phyloP scores from a whole-genome alignment of 2,797 vertebrate genomes.

The Geotrypetes seraphini region DNA sequence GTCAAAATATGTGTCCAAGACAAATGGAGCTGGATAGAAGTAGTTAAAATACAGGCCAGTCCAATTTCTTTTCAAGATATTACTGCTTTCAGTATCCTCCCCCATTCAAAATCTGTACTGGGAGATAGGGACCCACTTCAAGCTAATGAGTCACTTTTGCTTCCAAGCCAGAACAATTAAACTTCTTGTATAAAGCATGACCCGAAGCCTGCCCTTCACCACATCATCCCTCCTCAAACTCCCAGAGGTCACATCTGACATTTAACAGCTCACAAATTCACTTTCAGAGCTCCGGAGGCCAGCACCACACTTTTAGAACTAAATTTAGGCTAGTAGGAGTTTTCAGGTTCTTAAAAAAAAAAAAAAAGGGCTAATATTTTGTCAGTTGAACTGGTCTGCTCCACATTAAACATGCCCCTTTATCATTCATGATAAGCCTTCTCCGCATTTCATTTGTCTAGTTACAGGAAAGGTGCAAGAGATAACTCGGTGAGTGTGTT shows the following conservation, averaged over 20 bases:
- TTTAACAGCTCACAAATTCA: constrained; percentile 60
- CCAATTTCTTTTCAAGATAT: constrained; percentile 48
- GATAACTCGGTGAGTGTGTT: too few species aligned
- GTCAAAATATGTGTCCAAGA: constrained; percentile 56
- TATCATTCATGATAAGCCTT: too few species aligned
- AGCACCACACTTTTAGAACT: constrained; percentile 41
- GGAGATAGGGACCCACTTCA: constrained; percentile 61
- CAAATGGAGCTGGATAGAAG: constrained; percentile 62
- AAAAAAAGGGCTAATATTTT: constrained; percentile 11
- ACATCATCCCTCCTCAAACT: constrained; percentile 54
- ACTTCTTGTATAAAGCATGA: constrained; percentile 64
- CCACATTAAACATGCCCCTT: background rate
- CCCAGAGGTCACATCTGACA: constrained; percentile 54
- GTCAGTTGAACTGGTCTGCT: constrained; percentile 2
- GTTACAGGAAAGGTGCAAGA: too few species aligned
- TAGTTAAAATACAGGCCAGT: constrained; percentile 53
- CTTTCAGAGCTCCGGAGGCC: constrained; percentile 42
- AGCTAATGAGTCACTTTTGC: constrained; percentile 61
- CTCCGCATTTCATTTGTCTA: too few species aligned
- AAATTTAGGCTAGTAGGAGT: constrained; percentile 29
- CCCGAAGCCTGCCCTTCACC: constrained; percentile 56
- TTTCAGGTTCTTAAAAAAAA: constrained; percentile 4
- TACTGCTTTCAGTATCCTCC: constrained; percentile 44
- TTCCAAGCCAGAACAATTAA: constrained; percentile 66
- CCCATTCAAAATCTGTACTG: constrained; percentile 50